Evolutionary conservation across 1,140 invertebrate species (phyloP).

Genomic region (Mizuhopecten yessoensis): DNA sequence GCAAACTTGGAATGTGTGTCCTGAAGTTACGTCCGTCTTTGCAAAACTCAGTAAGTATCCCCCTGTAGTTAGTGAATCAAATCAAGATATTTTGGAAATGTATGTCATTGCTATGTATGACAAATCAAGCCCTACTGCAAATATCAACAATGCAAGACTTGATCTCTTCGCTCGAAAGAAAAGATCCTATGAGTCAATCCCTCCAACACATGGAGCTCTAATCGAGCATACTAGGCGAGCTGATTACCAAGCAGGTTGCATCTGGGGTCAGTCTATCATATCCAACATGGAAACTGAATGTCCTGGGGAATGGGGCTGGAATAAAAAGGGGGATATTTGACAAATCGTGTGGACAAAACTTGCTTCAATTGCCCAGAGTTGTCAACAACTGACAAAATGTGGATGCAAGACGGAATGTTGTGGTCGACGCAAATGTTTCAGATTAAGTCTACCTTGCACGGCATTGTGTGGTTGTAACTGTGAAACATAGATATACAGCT

Average conservation of each 20-base stretch:
- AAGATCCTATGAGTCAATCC: constrained; percentile 60
- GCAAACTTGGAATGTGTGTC: constrained; percentile 50
- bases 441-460: constrained; percentile 41
- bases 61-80: constrained; percentile 38
- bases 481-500: too few species aligned
- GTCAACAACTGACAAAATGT: constrained; percentile 60
- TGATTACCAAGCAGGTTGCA: constrained; percentile 59
- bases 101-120: constrained; percentile 63
- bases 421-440: constrained; percentile 45
- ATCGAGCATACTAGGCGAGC: constrained; percentile 56
- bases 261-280: constrained; percentile 50
- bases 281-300: background rate
- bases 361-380: constrained; percentile 52
- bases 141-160: constrained; percentile 45
- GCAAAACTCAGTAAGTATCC: background rate
- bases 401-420: constrained; percentile 45
- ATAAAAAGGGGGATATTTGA: background rate
- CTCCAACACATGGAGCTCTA: constrained; percentile 61
- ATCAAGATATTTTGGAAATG: background rate
- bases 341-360: constrained; percentile 49
- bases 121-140: constrained; percentile 27
- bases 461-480: background rate
- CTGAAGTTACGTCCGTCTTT: background rate
- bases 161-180: constrained; percentile 61
- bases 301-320: constrained; percentile 55